Evolutionary conservation across 2,888 invertebrate genomes (phyloP).

Genomic region (Philereme vetulata): DNA sequence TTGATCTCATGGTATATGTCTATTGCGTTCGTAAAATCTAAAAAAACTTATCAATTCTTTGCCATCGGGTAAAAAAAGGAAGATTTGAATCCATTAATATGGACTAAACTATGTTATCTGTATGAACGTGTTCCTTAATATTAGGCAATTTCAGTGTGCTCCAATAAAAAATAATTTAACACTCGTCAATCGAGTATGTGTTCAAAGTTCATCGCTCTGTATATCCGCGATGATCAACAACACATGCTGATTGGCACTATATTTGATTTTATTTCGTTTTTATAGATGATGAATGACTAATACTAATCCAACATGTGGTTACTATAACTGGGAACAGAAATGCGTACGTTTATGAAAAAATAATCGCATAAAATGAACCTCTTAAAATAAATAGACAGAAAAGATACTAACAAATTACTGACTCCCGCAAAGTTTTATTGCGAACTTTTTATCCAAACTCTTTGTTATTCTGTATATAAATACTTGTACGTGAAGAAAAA

Average conservation of each 20-base stretch:
- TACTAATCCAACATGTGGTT: slow-evolving; percentile 13
- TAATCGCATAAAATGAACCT: background rate
- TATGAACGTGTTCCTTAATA: background rate
- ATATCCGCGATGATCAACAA: slow-evolving; percentile 41
- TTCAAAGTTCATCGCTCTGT: slow-evolving; percentile 51
- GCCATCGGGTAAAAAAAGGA: no score
- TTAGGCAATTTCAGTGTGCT: background rate
- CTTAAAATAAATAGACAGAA: background rate
- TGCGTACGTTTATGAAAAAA: background rate
- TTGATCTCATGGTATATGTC: no score
- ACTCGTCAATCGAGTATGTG: slow-evolving; percentile 20
- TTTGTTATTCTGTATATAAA: no score
- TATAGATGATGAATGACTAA: slow-evolving; percentile 36
- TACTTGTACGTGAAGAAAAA: no score
- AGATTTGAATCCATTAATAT: no score
- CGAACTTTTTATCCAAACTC: background rate
- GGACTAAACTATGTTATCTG: no score
- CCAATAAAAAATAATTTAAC: background rate
- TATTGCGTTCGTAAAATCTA: no score
- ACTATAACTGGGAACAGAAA: slow-evolving; percentile 6
- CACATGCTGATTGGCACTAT: slow-evolving; percentile 53
- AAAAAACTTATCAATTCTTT: no score
- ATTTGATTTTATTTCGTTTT: slow-evolving; percentile 42
- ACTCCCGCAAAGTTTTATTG: background rate
- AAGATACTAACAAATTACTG: background rate